phyloP scores from a whole-genome alignment of 2,797 vertebrate genomes.

The Aphelocoma californica region DNA sequence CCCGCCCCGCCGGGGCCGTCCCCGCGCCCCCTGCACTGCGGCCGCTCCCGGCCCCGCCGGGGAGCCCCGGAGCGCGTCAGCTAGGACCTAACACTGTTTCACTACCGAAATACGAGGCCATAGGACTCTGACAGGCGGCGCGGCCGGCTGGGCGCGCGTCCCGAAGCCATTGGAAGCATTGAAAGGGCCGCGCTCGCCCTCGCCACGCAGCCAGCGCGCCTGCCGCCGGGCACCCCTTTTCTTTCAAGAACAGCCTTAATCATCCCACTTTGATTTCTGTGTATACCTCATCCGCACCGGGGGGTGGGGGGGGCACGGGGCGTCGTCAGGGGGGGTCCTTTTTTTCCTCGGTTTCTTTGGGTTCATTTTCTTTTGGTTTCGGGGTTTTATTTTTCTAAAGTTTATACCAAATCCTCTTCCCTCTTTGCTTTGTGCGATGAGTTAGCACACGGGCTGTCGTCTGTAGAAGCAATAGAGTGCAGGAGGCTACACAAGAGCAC shows the following conservation, averaged over 20 bases:
- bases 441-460: slow-evolving; percentile 76
- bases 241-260: slow-evolving; percentile 93
- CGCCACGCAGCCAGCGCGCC: slow-evolving; percentile 73
- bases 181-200: slow-evolving; percentile 73
- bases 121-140: slow-evolving; percentile 81
- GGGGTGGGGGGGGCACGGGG: background rate
- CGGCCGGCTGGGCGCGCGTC: slow-evolving; percentile 72
- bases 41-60: slow-evolving; percentile 10
- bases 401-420: slow-evolving; percentile 78
- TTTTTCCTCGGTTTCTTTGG: slow-evolving; percentile 45
- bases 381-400: slow-evolving; percentile 77
- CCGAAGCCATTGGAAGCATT: slow-evolving; percentile 78
- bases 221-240: slow-evolving; percentile 77
- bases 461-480: slow-evolving; percentile 98
- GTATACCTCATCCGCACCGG: slow-evolving; percentile 88
- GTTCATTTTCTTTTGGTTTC: slow-evolving; percentile 77
- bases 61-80: slow-evolving; percentile 75
- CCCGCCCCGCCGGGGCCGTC: slow-evolving; percentile 73
- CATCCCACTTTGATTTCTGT: slow-evolving; percentile 86
- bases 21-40: slow-evolving; percentile 63
- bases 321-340: background rate
- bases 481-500: slow-evolving; percentile 92
- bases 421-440: slow-evolving; percentile 64
- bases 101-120: slow-evolving; percentile 84
- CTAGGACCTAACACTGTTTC: slow-evolving; percentile 97